Conservation (phyloP, 2,113 vertebrate genomes). For the Beaufortia kweichowensis region DNA sequence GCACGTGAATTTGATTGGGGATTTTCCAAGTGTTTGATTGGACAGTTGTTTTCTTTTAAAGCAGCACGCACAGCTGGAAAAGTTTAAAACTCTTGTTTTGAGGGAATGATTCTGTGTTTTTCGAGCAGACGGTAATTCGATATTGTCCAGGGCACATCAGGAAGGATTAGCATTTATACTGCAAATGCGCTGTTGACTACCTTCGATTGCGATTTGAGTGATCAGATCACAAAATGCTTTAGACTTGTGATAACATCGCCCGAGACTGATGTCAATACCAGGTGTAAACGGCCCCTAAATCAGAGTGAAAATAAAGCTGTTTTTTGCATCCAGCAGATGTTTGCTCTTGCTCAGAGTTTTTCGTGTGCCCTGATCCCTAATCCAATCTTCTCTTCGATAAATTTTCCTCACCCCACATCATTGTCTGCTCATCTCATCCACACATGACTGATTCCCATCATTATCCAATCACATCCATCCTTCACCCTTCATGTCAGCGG, state of each 20-base stretch:
- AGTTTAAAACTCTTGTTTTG: slow-evolving; percentile 30
- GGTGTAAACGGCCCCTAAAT: background rate
- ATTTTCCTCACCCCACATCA: slow-evolving; percentile 22
- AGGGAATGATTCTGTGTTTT: background rate
- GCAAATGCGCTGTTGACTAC: background rate
- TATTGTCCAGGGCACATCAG: slow-evolving; percentile 9
- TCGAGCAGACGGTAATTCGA: slow-evolving; percentile 11
- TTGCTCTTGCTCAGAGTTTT: slow-evolving; percentile 10
- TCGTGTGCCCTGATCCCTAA: slow-evolving; percentile 7
- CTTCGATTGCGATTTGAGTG: background rate
- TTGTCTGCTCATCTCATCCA: slow-evolving; percentile 34
- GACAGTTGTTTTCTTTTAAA: slow-evolving; percentile 11
- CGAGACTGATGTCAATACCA: background rate
- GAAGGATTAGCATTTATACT: background rate
- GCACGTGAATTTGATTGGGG: background rate
- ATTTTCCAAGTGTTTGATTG: slow-evolving; percentile 30
- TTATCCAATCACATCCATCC: slow-evolving; percentile 38
- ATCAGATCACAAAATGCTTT: background rate
- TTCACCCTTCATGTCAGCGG: background rate
- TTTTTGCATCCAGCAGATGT: slow-evolving; percentile 16
- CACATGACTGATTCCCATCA: slow-evolving; percentile 32
- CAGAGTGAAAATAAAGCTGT: background rate
- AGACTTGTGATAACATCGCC: background rate
- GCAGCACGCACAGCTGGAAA: slow-evolving; percentile 18
- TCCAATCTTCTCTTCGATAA: slow-evolving; percentile 8